A percentile compares a stretch with the other conserved stretches of the same genome.
Conservation (phyloP, 2,113 vertebrate species). For the Bujurquina vittata region DNA sequence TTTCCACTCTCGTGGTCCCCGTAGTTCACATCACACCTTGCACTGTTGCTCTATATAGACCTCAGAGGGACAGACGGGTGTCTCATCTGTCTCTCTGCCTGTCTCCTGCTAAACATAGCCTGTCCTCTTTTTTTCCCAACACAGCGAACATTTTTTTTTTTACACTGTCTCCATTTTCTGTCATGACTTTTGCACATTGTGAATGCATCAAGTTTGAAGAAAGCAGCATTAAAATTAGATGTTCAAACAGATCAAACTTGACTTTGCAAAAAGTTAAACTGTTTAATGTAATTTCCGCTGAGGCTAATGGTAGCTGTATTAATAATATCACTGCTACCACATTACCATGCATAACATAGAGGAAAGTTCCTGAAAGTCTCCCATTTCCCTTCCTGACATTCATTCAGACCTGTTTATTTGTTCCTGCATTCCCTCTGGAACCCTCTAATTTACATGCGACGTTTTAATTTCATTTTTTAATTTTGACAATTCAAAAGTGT, state of each 20-base stretch:
- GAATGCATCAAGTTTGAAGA: not conserved
- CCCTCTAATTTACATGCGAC: conserved; percentile 17
- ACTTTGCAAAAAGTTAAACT: not conserved
- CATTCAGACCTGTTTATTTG: conserved; percentile 29
- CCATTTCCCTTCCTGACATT: not conserved
- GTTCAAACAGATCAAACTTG: not conserved
- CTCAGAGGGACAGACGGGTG: conserved; percentile 40
- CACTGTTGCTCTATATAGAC: conserved; percentile 41
- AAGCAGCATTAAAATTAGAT: not conserved
- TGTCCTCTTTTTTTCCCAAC: not conserved
- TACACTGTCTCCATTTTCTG: not conserved
- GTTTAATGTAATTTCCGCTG: not conserved
- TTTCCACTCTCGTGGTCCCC: conserved; percentile 50
- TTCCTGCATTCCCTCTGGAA: not conserved
- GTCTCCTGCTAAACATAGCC: conserved; percentile 10
- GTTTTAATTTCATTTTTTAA: not conserved
- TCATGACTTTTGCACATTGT: not conserved
- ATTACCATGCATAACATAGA: not conserved
- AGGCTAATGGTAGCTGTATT: not conserved
- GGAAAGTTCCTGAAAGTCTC: not conserved
- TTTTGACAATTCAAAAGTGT: conserved; percentile 34
- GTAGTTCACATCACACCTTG: conserved; percentile 62
- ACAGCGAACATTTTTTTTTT: not conserved
- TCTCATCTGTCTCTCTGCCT: conserved; percentile 41
- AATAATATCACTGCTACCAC: not conserved